Base-by-base conservation (phyloP, 64 coral and sea anemone species). In the Actinia equina region DNA sequence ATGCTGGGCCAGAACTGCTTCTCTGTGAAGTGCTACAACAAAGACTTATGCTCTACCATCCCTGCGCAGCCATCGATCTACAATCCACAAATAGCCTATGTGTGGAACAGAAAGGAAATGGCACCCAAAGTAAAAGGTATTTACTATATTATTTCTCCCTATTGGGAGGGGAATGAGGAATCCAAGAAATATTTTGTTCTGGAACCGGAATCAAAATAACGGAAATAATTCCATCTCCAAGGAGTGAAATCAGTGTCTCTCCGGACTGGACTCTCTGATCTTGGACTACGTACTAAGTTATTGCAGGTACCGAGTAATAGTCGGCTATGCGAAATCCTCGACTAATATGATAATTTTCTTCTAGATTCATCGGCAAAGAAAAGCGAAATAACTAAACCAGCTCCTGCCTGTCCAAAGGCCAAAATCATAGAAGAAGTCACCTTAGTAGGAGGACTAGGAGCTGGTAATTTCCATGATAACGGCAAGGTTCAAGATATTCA, bases 1-100 rank as follows among this genome's bases (percentile, higher is more conserved):
- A 99, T 99, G 97, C 71, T 99, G 19, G 97, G 97, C 13, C 97
- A 99, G 78, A 99, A 99, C 64, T 99, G 97, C 52, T 99, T 99
- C 77, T 95, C 88, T 5, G 97, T 99, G 2, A 99, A 99, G 85
- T 99, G 97, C 82, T 99, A 93, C 42, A 99, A 83, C 26, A 95
- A 95, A 43, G 77, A 93, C 56, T 84, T 99, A 44, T 99, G 97
- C 52, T 86, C 84, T 6, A 99, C 93, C 37, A 99, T 99, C 59
- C 94, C 94, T 4, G 97, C 97, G 16, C 97, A 99, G 14, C 97
- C 97, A 20, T 95, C 93, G 1, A 99, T 99, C 44, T 99, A 95
- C 19, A 99, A 99, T 86, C 97, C 97, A 27, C 97, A 99, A 86
- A 99, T 99, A 78, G 97, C 97, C 0, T 99, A 99, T 54, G 93